Conservation (phyloP, 2,113 vertebrate genomes). For the Pachypanchax playfairii region DNA sequence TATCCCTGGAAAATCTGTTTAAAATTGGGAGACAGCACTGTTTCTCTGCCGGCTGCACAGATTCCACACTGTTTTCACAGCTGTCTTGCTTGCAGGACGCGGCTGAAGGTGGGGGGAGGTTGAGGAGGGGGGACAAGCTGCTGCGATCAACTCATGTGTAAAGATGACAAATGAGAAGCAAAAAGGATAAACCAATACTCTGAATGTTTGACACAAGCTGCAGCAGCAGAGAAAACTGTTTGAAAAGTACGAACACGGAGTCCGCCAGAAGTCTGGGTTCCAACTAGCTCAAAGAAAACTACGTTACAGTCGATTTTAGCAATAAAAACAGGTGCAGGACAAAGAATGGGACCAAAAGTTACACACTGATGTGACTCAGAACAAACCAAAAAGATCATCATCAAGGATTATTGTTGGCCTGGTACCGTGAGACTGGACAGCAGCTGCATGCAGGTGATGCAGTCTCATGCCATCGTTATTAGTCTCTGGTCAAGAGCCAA, state of each 20-base stretch:
- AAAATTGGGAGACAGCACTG: constrained; percentile 61
- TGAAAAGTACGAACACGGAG: constrained; percentile 25
- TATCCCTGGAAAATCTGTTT: constrained; percentile 81
- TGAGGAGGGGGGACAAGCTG: background rate
- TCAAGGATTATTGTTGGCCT: constrained; percentile 54
- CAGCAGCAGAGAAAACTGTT: constrained; percentile 26
- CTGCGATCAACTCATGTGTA: constrained; percentile 69
- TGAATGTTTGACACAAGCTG: constrained; percentile 39
- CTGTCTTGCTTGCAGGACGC: constrained; percentile 70
- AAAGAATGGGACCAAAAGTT: constrained; percentile 19
- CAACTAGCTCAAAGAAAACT: background rate
- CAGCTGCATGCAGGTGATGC: constrained; percentile 80
- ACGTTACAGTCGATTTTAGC: background rate
- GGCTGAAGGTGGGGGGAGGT: constrained; percentile 35
- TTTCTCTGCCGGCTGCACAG: constrained; percentile 51
- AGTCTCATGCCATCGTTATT: constrained; percentile 65
- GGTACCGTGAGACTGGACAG: constrained; percentile 45
- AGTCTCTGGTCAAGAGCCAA: constrained; percentile 77
- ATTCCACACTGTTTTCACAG: constrained; percentile 78
- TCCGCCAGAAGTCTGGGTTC: constrained; percentile 20
- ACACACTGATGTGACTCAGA: constrained; percentile 6
- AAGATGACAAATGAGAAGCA: constrained; percentile 68
- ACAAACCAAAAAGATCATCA: constrained; percentile 36
- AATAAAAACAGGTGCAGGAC: background rate
- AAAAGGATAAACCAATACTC: constrained; percentile 62